Evolutionary conservation across 2,888 invertebrate genomes (phyloP), one percentile per base, ranked within the genome.

Genomic region (Ormia ochracea): DNA sequence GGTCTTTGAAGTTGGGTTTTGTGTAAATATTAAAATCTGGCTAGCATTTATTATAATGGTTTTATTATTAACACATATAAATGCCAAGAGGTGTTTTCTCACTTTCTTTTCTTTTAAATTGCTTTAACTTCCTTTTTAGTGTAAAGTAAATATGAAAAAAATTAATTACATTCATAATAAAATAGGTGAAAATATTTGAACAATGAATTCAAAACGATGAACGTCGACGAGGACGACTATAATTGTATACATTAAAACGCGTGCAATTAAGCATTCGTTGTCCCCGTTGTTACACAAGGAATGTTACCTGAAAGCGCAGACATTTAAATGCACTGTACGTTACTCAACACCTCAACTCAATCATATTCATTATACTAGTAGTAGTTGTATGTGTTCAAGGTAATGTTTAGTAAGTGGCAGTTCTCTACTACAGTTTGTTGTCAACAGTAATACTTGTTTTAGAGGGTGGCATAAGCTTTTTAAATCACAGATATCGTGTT

Each of bases 231-330:
- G 33, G 10, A 59, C 38, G 19, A 76, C 38, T 52, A 52, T 54
- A 59, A 68, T 61, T 45, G 28, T 65, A 41, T 23, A 48, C 63
- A 74, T 4, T 65, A 33, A 48, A 69, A 85, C 84, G 83, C 87
- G 85, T 85, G 85, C 87, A 86, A 87, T 87, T 87, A 87, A 85
- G 85, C 84, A 84, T 84, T 85, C 84, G 83, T 81, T 48, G 41
- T 54, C 41, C 28, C 7, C n/a, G 31, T 50, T 72, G 61, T 54
- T 14, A 63, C 19, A 52, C 23, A 68, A 36, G 19, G 50, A 58
- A 66, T 66, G 28, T 38, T 54, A 17, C 2, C 10, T 31, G 33
- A 33, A 58, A 48, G 28, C 9, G 41, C 50, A 48, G 58, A 19
- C 58, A 66, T 50, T 31, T 23, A 58, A 66, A 66, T 33, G 50